Percentiles rank a stretch among this genome's conserved stretches.
Evolutionary conservation across 2,113 vertebrate genomes (phyloP).

Genomic region (Forbesichthys papilliferus): DNA sequence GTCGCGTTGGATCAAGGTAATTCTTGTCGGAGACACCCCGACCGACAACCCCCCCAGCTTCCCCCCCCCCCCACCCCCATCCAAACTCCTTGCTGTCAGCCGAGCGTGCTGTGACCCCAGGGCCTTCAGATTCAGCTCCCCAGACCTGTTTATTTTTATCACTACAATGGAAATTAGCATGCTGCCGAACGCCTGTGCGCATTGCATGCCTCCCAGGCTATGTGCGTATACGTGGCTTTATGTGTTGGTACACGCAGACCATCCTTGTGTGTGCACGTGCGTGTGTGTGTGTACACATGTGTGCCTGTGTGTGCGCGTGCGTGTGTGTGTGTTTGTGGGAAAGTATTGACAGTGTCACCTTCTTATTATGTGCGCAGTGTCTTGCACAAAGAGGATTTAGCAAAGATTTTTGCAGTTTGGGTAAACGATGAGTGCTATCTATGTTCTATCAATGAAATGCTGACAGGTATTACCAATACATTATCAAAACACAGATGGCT

Average conservation of each 20-base stretch:
- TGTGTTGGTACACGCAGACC: constrained; percentile 1
- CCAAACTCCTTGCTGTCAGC: constrained; percentile 57
- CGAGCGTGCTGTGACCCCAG: constrained; percentile 66
- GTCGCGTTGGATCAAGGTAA: constrained; percentile 78
- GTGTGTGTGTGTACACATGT: neutral
- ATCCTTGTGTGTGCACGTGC: neutral
- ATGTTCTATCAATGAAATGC: constrained; percentile 3
- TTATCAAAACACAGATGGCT: constrained; percentile 67
- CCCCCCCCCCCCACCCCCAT: neutral
- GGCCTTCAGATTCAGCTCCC: constrained; percentile 67
- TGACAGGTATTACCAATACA: constrained; percentile 68
- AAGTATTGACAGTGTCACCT: constrained; percentile 71
- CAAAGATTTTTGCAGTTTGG: constrained; percentile 60
- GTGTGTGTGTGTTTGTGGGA: constrained; percentile 8
- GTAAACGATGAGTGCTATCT: constrained; percentile 37
- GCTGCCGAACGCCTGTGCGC: constrained; percentile 69
- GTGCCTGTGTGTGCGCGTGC: neutral
- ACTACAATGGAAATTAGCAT: constrained; percentile 81
- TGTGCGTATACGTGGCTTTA: constrained; percentile 36
- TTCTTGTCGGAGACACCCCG: constrained; percentile 62
- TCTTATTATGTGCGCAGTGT: constrained; percentile 63
- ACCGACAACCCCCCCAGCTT: constrained; percentile 12
- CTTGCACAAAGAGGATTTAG: constrained; percentile 67
- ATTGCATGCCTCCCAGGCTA: constrained; percentile 62
- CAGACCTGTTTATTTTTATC: constrained; percentile 82